Evolutionary conservation across 2,888 invertebrate genomes (phyloP).

Genomic region (Drosophila ezoana): DNA sequence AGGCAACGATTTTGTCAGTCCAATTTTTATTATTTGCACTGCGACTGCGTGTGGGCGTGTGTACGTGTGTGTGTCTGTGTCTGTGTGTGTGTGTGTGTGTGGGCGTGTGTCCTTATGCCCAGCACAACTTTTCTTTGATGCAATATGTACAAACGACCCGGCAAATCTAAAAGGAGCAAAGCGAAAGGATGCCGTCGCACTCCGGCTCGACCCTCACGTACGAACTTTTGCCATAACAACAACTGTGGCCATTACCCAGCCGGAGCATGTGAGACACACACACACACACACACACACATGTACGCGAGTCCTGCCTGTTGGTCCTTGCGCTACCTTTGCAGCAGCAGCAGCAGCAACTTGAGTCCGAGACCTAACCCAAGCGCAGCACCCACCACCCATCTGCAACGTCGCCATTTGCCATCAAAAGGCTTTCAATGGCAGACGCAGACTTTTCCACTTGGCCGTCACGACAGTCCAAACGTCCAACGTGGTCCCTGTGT

Average conservation of each 20-base stretch:
- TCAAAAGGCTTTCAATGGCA: slow-evolving; percentile 77
- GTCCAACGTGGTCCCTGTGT: slow-evolving; percentile 28
- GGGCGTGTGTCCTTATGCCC: slow-evolving; percentile 45
- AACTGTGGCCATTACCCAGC: slow-evolving; percentile 79
- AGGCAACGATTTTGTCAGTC: slow-evolving; percentile 61
- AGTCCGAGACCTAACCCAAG: slow-evolving; percentile 2
- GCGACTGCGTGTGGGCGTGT: slow-evolving; percentile 67
- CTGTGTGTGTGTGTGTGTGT: slow-evolving; percentile 22
- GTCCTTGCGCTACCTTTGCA: slow-evolving; percentile 70
- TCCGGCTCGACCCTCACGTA: slow-evolving; percentile 79
- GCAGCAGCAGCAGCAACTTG: slow-evolving; percentile 1
- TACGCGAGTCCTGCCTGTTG: slow-evolving; percentile 33
- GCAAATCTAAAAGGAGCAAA: slow-evolving; percentile 61
- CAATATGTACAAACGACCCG: slow-evolving; percentile 77
- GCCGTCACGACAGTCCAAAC: slow-evolving; percentile 27
- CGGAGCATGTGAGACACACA: slow-evolving; percentile 62
- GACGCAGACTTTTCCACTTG: slow-evolving; percentile 53
- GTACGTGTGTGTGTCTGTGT: neutral
- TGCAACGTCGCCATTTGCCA: slow-evolving; percentile 50
- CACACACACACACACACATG: slow-evolving; percentile 25
- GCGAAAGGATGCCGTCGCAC: slow-evolving; percentile 71
- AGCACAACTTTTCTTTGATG: slow-evolving; percentile 75
- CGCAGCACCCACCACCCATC: slow-evolving; percentile 5
- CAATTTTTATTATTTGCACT: slow-evolving; percentile 66
- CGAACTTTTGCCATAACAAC: slow-evolving; percentile 81